Evolutionary conservation across 2,113 vertebrate genomes (phyloP).

Genomic region (Hymenochirus boettgeri): DNA sequence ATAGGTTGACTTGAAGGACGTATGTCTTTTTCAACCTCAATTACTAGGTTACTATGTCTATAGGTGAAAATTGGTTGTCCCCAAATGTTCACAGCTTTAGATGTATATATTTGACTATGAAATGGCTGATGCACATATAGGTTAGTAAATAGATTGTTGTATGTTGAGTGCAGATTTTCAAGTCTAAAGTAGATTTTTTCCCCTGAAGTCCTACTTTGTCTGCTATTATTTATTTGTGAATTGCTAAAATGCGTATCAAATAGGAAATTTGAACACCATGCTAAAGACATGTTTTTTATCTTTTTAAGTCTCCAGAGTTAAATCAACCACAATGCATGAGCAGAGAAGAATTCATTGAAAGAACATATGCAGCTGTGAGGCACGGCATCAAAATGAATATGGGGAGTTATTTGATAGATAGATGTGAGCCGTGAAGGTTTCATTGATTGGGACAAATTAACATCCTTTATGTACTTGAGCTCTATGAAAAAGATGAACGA

Average conservation of each 20-base stretch:
- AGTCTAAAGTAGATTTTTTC: too few species aligned
- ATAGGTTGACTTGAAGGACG: too few species aligned
- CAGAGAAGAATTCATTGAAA: conserved; percentile 63
- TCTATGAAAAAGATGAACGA: conserved; percentile 69
- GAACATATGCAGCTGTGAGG: conserved; percentile 51
- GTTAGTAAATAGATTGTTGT: too few species aligned
- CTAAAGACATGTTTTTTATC: not conserved
- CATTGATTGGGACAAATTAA: conserved; percentile 68
- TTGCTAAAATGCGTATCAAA: not conserved
- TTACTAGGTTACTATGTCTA: too few species aligned
- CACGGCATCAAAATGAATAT: conserved; percentile 65
- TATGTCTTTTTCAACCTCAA: too few species aligned
- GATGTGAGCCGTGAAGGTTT: conserved; percentile 60
- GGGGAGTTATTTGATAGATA: conserved; percentile 73
- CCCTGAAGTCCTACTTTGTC: not conserved
- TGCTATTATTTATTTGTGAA: not conserved
- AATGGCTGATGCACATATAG: too few species aligned
- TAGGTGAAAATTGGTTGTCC: too few species aligned
- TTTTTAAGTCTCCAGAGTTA: conserved; percentile 46
- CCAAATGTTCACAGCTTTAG: too few species aligned
- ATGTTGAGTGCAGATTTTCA: too few species aligned
- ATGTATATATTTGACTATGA: too few species aligned
- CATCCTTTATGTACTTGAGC: conserved; percentile 69
- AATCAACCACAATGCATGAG: conserved; percentile 51
- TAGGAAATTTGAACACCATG: not conserved